Evolutionary conservation across 2,113 vertebrate species (phyloP).

Genomic region (Oplegnathus fasciatus): DNA sequence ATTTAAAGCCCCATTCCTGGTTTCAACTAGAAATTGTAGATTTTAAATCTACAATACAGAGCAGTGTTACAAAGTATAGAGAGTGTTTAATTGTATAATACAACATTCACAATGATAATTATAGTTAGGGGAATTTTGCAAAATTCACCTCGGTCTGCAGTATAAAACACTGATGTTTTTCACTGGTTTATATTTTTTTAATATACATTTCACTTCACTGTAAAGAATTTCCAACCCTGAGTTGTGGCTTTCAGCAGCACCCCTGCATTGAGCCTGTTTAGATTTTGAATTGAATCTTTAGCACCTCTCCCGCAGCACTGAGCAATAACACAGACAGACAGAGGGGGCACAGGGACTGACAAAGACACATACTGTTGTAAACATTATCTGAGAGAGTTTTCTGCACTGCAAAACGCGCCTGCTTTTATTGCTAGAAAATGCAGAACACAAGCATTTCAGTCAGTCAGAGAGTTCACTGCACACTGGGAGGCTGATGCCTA

Average conservation of each 20-base stretch:
- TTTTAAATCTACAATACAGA: slow-evolving; percentile 2
- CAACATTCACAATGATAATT: not conserved
- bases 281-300: slow-evolving; percentile 22
- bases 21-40: not conserved
- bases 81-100: not conserved
- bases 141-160: not conserved
- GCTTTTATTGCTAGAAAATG: not conserved
- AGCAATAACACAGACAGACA: slow-evolving; percentile 27
- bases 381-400: slow-evolving; percentile 21
- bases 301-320: not conserved
- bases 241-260: not conserved
- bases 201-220: not conserved
- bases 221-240: not conserved
- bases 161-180: not conserved
- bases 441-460: not conserved
- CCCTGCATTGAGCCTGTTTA: slow-evolving; percentile 7
- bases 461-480: not conserved
- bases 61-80: not conserved
- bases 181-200: not conserved
- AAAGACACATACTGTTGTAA: slow-evolving; percentile 26
- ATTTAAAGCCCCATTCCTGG: slow-evolving; percentile 24
- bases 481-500: not conserved
- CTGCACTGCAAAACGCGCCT: not conserved
- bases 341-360: slow-evolving; percentile 2
- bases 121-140: not conserved